Evolutionary conservation across 1,140 invertebrate species (phyloP).

Genomic region (Lutraria rhynchaena): DNA sequence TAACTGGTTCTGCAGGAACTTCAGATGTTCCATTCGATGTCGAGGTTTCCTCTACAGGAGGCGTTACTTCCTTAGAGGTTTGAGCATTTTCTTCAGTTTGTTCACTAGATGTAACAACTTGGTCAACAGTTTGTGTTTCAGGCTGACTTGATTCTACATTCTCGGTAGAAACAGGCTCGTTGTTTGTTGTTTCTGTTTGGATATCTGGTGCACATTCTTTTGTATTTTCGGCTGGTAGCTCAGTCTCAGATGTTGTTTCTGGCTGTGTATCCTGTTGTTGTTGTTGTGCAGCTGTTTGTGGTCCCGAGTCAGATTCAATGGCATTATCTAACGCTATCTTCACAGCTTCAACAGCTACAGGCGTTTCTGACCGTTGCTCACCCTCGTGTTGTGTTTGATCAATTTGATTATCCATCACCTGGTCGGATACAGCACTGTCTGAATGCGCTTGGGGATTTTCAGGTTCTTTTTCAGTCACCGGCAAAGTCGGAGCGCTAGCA

Average conservation of each 20-base stretch:
- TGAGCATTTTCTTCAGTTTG: conserved; percentile 2
- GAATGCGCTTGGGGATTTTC: not conserved
- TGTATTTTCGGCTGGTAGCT: not conserved
- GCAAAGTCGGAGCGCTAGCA: not conserved
- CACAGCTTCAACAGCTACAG: conserved; percentile 14
- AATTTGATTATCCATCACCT: not conserved
- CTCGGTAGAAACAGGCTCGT: not conserved
- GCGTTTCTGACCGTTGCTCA: conserved; percentile 2
- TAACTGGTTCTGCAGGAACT: no score
- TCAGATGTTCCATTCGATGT: no score
- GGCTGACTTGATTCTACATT: not conserved
- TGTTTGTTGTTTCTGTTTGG: not conserved
- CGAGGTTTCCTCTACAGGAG: no score
- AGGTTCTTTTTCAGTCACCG: not conserved
- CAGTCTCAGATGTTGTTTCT: not conserved
- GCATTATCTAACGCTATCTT: conserved; percentile 13
- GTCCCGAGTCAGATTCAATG: not conserved
- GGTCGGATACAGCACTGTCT: conserved; percentile 15
- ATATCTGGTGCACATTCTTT: not conserved
- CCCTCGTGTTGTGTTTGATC: not conserved
- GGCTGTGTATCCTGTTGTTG: not conserved
- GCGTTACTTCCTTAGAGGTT: no score
- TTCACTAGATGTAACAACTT: not conserved
- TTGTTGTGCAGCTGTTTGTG: not conserved
- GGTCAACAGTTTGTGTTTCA: conserved; percentile 15